These are phyloP conservation scores for Typhlichthys subterraneus DNA, from an alignment of 2,797 vertebrate species.

Conservation along the genomic window DNA sequence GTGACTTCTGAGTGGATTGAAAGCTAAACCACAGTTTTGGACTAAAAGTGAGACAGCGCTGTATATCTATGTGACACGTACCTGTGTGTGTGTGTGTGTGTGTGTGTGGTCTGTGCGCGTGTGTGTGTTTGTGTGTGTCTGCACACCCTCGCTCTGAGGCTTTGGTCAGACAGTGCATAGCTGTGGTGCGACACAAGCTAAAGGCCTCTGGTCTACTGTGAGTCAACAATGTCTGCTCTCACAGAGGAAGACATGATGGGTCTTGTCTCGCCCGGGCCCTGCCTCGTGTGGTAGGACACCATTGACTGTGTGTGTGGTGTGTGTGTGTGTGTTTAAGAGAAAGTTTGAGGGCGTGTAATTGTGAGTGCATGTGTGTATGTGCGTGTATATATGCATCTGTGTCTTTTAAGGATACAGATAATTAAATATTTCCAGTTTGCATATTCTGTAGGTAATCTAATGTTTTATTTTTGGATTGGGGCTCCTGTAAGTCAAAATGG, in stretches of 20 bases:
- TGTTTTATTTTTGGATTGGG: too few species aligned
- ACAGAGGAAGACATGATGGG: constrained; percentile 68
- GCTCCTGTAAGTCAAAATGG: too few species aligned
- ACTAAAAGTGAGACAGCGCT: too few species aligned
- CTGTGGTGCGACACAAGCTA: constrained; percentile 75
- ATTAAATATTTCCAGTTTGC: not conserved
- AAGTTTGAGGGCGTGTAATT: not conserved
- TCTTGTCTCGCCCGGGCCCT: constrained; percentile 65
- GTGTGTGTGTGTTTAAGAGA: constrained; percentile 5
- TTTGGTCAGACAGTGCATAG: constrained; percentile 80
- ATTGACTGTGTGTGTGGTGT: constrained; percentile 22
- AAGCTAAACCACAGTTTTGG: too few species aligned
- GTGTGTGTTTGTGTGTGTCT: constrained; percentile 28
- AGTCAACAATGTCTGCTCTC: constrained; percentile 80
- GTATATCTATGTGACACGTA: not conserved
- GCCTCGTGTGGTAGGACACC: constrained; percentile 52
- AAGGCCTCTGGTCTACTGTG: constrained; percentile 70
- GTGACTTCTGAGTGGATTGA: too few species aligned
- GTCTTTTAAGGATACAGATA: constrained; percentile 4
- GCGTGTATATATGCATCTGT: constrained; percentile 24
- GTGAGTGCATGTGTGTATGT: constrained; percentile 17
- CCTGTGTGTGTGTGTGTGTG: not conserved
- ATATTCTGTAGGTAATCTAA: too few species aligned
- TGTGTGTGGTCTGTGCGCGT: not conserved
- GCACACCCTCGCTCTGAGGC: constrained; percentile 67